Conservation (phyloP, 2,113 vertebrate genomes). For the Chloebia gouldiae region DNA sequence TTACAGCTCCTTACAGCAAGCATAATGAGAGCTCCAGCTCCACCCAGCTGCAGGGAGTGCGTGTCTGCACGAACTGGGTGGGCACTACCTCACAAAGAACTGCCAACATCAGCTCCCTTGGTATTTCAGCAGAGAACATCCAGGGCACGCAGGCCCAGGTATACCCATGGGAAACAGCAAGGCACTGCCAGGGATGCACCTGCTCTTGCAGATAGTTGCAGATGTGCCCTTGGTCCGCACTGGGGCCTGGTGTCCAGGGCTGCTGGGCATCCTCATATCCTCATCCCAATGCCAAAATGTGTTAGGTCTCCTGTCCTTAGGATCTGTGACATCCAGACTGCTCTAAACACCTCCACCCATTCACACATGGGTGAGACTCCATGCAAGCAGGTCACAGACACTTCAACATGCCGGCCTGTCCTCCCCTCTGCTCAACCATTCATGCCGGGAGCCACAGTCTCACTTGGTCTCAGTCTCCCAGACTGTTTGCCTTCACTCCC, state of each 20-base stretch:
- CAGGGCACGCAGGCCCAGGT: background rate
- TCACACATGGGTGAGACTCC: background rate
- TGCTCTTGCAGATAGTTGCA: background rate
- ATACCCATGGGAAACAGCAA: accelerated
- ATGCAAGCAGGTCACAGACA: background rate
- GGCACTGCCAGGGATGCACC: background rate
- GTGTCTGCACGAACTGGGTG: background rate
- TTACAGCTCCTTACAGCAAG: background rate
- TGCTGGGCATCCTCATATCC: background rate
- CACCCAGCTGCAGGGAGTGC: background rate
- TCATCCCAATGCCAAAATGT: background rate
- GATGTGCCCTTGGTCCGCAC: background rate
- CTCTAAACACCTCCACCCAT: background rate
- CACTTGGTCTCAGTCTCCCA: slow-evolving; percentile 8
- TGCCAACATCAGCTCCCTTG: background rate
- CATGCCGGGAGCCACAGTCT: background rate
- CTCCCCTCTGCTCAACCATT: background rate
- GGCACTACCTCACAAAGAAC: background rate
- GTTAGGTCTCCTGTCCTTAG: background rate
- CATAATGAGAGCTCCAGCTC: background rate
- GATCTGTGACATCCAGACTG: background rate
- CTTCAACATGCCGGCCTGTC: background rate
- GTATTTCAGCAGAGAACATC: background rate
- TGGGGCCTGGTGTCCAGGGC: background rate
- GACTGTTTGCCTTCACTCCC: slow-evolving; percentile 3